Evolutionary conservation across 35 echinoderm and acorn worm genomes (phyloP).

Genomic region (Eucidaris tribuloides): DNA sequence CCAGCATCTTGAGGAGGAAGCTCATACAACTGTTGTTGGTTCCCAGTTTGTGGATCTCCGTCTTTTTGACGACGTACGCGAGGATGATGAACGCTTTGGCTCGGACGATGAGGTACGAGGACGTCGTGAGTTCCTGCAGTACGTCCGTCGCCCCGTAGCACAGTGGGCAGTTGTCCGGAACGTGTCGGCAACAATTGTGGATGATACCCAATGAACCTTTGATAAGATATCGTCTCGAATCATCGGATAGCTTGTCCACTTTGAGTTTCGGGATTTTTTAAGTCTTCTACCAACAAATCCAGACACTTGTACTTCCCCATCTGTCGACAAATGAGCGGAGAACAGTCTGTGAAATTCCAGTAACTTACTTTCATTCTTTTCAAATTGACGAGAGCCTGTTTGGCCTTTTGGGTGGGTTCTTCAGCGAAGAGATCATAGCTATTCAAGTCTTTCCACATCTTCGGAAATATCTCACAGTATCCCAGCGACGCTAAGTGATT

Average conservation of each 20-base stretch:
- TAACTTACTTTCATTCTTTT: conserved; percentile 60
- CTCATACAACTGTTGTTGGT: conserved; percentile 17
- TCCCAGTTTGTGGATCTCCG: conserved; percentile 38
- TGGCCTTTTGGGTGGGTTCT: conserved; percentile 11
- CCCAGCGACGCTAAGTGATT: conserved; percentile 32
- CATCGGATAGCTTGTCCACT: conserved; percentile 48
- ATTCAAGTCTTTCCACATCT: conserved; percentile 42
- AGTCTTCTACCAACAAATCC: conserved; percentile 52
- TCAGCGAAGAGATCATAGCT: conserved; percentile 41
- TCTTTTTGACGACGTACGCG: conserved; percentile 51
- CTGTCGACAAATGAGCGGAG: conserved; percentile 8
- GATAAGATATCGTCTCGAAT: conserved; percentile 50
- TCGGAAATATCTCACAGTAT: conserved; percentile 27
- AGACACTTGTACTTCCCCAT: conserved; percentile 45
- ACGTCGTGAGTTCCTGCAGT: not conserved
- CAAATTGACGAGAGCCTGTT: conserved; percentile 40
- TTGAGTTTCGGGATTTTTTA: conserved; percentile 64
- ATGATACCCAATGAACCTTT: conserved; percentile 67
- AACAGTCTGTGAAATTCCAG: conserved; percentile 89
- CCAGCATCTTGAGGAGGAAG: conserved; percentile 58
- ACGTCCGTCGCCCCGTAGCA: not conserved
- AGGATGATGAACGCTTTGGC: conserved; percentile 45
- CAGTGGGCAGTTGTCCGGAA: not conserved
- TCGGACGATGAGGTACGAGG: conserved; percentile 37
- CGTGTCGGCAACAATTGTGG: conserved; percentile 7